These are phyloP conservation scores for Noctua janthina DNA, from an alignment of 2,888 invertebrate species.

Conservation along the genomic window DNA sequence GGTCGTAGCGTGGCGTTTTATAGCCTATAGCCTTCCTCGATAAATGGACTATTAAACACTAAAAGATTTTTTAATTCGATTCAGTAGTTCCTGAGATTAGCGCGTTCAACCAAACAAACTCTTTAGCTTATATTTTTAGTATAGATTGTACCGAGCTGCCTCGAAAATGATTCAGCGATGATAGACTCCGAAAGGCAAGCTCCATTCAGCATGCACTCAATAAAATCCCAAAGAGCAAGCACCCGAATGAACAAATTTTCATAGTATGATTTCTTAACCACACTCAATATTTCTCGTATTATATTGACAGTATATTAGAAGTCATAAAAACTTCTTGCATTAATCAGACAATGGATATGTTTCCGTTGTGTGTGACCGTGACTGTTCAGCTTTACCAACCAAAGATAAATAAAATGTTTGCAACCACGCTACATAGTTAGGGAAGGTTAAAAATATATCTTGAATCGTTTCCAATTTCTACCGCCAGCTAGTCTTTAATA, in stretches of 20 bases:
- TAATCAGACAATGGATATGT: conserved; percentile 25
- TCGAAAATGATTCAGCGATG: background rate
- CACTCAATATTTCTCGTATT: background rate
- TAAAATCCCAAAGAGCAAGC: background rate
- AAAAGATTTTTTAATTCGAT: too few species aligned
- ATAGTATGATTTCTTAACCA: background rate
- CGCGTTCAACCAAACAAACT: too few species aligned
- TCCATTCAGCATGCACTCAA: background rate
- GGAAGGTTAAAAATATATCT: conserved; percentile 54
- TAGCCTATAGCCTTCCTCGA: too few species aligned
- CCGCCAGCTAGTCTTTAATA: conserved; percentile 47
- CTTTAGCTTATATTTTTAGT: too few species aligned
- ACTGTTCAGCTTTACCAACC: conserved; percentile 8
- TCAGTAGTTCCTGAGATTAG: too few species aligned
- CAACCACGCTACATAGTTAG: background rate
- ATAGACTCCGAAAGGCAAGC: background rate
- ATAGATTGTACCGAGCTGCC: background rate
- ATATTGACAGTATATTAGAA: background rate
- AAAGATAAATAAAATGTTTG: conserved; percentile 17
- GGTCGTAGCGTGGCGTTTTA: too few species aligned
- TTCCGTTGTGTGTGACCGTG: conserved; percentile 28
- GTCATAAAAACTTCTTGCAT: conserved; percentile 24
- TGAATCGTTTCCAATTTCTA: conserved; percentile 55
- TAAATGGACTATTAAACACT: too few species aligned
- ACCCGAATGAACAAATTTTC: background rate